Conservation (phyloP, 2,797 vertebrate genomes). For the Todus mexicanus region DNA sequence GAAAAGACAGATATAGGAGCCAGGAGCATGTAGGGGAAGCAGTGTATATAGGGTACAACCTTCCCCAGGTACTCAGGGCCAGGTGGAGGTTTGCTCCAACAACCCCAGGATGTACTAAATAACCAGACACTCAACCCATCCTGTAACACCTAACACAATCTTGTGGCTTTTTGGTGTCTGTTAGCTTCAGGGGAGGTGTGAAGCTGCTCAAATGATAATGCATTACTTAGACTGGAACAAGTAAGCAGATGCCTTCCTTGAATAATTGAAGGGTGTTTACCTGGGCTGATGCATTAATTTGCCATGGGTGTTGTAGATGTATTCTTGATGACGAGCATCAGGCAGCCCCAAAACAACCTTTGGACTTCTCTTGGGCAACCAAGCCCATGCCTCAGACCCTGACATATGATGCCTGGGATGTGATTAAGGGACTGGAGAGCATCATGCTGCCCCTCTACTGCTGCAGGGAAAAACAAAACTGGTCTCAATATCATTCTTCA, state of each 20-base stretch:
- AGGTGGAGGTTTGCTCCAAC: background rate
- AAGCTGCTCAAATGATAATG: background rate
- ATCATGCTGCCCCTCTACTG: background rate
- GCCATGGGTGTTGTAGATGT: background rate
- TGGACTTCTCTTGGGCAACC: background rate
- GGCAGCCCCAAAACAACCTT: background rate
- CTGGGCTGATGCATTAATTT: background rate
- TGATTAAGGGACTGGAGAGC: background rate
- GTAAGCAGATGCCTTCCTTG: background rate
- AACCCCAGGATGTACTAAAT: background rate
- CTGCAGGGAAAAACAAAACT: background rate
- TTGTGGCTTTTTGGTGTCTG: background rate
- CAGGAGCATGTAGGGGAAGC: background rate
- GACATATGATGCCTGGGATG: too few relatives aligned
- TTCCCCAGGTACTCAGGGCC: background rate
- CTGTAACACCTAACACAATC: background rate
- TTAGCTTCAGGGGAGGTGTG: background rate
- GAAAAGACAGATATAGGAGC: fast-evolving
- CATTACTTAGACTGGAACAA: background rate
- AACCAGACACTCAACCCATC: background rate
- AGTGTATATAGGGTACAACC: fast-evolving
- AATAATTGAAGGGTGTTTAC: background rate
- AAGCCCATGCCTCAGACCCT: background rate
- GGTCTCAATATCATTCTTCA: background rate
- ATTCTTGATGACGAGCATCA: background rate